phyloP scores from a whole-genome alignment of 1,140 invertebrate genomes.

The Zaprionus africanus region DNA sequence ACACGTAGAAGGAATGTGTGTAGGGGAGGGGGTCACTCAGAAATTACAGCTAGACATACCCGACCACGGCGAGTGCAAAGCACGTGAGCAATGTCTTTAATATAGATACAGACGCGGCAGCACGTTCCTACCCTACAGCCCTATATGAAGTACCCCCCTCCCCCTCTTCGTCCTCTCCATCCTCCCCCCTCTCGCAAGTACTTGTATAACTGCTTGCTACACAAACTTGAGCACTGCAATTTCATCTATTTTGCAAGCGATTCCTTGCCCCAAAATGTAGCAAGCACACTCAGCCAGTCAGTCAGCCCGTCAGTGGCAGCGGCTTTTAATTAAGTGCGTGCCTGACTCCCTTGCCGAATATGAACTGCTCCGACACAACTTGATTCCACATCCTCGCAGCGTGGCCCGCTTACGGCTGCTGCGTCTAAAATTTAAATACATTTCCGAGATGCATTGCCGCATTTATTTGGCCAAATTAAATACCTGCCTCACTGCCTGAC shows the following conservation, averaged over 20 bases:
- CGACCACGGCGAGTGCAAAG: conserved; percentile 25
- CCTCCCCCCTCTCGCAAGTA: neutral
- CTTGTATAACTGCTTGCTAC: conserved; percentile 12
- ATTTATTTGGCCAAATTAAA: conserved; percentile 33
- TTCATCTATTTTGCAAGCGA: conserved; percentile 62
- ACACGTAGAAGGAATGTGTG: conserved; percentile 37
- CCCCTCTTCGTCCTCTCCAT: neutral
- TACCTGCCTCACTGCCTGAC: neutral
- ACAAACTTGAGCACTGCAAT: conserved; percentile 47
- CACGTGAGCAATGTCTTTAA: conserved; percentile 70
- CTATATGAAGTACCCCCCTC: neutral
- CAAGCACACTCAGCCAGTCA: conserved; percentile 24
- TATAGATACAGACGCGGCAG: conserved; percentile 13
- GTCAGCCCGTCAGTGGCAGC: conserved; percentile 16
- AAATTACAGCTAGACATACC: conserved; percentile 48
- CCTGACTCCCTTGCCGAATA: conserved; percentile 48
- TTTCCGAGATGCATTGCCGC: conserved; percentile 24
- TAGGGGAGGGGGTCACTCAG: conserved; percentile 24
- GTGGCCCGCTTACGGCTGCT: conserved; percentile 1
- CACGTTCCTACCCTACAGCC: conserved; percentile 20
- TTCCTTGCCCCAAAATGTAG: conserved; percentile 46
- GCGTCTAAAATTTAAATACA: conserved; percentile 33
- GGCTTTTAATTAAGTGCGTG: conserved; percentile 74
- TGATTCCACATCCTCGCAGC: conserved; percentile 8
- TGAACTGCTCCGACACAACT: conserved; percentile 51